phyloP scores from a whole-genome alignment of 2,797 vertebrate genomes.

The Anableps anableps region DNA sequence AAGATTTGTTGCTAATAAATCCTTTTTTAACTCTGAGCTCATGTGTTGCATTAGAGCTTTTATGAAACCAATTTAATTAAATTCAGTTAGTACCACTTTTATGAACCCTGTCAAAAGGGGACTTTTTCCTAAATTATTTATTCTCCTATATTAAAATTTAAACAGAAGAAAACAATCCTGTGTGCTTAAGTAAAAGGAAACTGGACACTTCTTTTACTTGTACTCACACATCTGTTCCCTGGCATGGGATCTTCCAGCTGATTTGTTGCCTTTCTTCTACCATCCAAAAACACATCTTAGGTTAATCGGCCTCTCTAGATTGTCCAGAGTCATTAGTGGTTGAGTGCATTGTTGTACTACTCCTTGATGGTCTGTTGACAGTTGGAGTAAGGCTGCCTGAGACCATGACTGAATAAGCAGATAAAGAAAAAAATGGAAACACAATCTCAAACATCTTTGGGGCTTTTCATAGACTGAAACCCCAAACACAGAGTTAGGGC shows the following conservation, averaged over 20 bases:
- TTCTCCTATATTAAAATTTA: too few species aligned
- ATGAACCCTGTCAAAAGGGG: too few species aligned
- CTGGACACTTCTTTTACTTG: too few species aligned
- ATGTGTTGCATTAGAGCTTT: neutral
- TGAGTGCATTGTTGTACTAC: neutral
- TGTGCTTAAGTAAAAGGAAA: too few species aligned
- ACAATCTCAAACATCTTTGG: neutral
- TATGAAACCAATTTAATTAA: too few species aligned
- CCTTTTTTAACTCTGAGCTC: neutral
- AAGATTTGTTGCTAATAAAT: neutral
- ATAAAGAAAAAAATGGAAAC: neutral
- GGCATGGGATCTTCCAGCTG: too few species aligned
- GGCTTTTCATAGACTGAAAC: neutral
- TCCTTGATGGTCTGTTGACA: neutral
- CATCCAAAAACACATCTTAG: neutral
- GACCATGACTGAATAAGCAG: neutral
- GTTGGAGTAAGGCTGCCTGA: neutral
- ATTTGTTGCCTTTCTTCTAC: neutral
- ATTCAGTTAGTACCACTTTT: too few species aligned
- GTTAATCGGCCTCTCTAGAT: neutral
- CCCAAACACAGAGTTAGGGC: neutral
- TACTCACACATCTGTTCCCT: too few species aligned
- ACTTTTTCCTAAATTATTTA: too few species aligned
- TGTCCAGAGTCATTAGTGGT: neutral
- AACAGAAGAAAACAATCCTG: too few species aligned